Evolutionary conservation across 1,140 invertebrate genomes (phyloP).

Genomic region (Camponotus vicinus): DNA sequence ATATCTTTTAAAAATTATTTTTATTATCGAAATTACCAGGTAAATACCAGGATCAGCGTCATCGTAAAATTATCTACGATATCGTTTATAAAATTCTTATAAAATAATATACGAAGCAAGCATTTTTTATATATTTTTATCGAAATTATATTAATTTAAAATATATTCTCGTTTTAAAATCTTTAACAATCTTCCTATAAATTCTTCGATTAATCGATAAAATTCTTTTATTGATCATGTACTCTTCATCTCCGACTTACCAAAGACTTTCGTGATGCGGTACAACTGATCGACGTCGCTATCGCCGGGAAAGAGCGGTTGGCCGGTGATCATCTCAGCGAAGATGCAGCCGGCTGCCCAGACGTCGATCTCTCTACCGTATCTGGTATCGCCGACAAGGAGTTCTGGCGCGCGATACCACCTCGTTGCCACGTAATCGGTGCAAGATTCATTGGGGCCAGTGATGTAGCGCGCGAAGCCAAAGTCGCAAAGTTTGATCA

Average conservation of each 20-base stretch:
- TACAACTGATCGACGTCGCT: conserved; percentile 97
- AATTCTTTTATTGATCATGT: background rate
- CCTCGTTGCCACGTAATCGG: conserved; percentile 93
- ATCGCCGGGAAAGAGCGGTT: conserved; percentile 95
- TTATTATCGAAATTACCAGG: background rate
- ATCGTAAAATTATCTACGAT: background rate
- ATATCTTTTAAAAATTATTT: background rate
- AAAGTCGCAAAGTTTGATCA: conserved; percentile 96
- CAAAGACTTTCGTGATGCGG: conserved; percentile 91
- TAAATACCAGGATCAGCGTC: background rate
- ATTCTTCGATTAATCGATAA: background rate
- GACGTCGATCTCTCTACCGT: conserved; percentile 93
- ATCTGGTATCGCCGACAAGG: conserved; percentile 91
- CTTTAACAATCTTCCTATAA: background rate
- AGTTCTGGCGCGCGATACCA: conserved; percentile 96
- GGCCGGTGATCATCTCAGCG: conserved; percentile 94
- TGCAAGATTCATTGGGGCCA: conserved; percentile 90
- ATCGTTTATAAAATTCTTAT: background rate
- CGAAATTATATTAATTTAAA: background rate
- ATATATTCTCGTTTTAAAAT: too few species aligned
- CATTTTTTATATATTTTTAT: background rate
- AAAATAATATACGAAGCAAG: background rate
- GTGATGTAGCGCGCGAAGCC: conserved; percentile 92
- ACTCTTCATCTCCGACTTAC: conserved; percentile 82
- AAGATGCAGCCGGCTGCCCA: conserved; percentile 96